Conservation (phyloP, 2,888 invertebrate genomes). For the Leptopterna dolabrata region DNA sequence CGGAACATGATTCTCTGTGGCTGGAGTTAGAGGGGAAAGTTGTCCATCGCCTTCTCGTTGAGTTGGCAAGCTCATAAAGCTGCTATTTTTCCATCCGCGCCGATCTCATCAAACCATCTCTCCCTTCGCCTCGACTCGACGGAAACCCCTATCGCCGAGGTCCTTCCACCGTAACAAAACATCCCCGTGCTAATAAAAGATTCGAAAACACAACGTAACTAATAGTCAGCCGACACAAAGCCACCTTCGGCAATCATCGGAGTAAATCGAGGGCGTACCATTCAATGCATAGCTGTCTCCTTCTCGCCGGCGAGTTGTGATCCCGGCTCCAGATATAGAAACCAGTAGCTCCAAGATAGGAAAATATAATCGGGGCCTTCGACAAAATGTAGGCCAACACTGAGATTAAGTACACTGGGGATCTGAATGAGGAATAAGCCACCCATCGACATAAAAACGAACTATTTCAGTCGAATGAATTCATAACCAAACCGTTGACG, state of each 20-base stretch:
- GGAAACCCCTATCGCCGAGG: neutral
- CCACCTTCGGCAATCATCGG: neutral
- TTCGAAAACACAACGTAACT: neutral
- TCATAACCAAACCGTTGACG: too few species aligned
- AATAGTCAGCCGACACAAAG: neutral
- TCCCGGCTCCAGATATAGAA: neutral
- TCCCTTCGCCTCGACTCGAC: neutral
- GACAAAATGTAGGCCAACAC: neutral
- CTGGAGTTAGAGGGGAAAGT: slow-evolving; percentile 19
- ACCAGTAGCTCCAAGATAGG: neutral
- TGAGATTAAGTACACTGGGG: too few species aligned
- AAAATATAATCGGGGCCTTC: neutral
- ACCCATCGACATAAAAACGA: too few species aligned
- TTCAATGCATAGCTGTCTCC: neutral
- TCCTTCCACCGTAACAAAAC: neutral
- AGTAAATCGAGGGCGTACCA: neutral
- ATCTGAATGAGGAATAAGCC: too few species aligned
- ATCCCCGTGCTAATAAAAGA: neutral
- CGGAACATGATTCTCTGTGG: slow-evolving; percentile 8
- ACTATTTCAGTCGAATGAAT: too few species aligned
- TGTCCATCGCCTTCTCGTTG: slow-evolving; percentile 20
- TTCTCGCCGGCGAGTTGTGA: neutral
- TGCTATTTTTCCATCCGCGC: neutral
- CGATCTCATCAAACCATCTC: neutral
- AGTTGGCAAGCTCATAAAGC: slow-evolving; percentile 20